Evolutionary conservation across 2,113 vertebrate genomes (phyloP), one percentile per base, ranked within the genome.

Genomic region (Callaeas wilsoni): DNA sequence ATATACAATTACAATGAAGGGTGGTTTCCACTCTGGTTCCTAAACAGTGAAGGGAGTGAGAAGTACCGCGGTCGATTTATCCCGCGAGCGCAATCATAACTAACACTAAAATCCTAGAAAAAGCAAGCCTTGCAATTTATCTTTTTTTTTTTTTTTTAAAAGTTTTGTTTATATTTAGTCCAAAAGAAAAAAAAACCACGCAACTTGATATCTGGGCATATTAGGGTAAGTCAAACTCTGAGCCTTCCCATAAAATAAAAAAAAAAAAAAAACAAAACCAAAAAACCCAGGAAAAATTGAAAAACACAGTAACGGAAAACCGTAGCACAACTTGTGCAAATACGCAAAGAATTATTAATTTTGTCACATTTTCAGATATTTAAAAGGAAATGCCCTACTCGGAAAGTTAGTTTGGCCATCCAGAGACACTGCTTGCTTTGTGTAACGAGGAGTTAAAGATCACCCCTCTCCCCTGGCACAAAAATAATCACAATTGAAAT

Each of bases 381-480:
- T 53, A 3, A 56, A 80, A 91, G 90, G 71, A 50, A 94, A 88
- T 41, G 26, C 15, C 67, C 68, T 87, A 90, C 90, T 94, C n/a
- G 91, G 52, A 78, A 87, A 91, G 89, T 94, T 73, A 92, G 56
- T 94, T 94, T 88, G 85, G 90, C 83, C 90, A 88, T 84, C 73
- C 85, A 1, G 89, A 92, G 79, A 52, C 69, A 87, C 57, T n/a
- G 87, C 59, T 49, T n/a, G 73, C 46, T 83, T 84, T 89, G 85
- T 84, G 60, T 37, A n/a, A 86, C 1, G 26, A 64, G 12, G 64
- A 83, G 79, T 65, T 94, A 83, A 88, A 86, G 87, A 83, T 94
- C 81, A 68, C 67, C 53, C 50, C 44, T 86, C 50, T 64, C 52
- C 81, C 60, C 35, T 65, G 89, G 80, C 63, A 92, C 78, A 59